These are phyloP conservation scores for Odocoileus hemionus DNA, from an alignment of 2,113 vertebrate genomes.

Conservation along the genomic window DNA sequence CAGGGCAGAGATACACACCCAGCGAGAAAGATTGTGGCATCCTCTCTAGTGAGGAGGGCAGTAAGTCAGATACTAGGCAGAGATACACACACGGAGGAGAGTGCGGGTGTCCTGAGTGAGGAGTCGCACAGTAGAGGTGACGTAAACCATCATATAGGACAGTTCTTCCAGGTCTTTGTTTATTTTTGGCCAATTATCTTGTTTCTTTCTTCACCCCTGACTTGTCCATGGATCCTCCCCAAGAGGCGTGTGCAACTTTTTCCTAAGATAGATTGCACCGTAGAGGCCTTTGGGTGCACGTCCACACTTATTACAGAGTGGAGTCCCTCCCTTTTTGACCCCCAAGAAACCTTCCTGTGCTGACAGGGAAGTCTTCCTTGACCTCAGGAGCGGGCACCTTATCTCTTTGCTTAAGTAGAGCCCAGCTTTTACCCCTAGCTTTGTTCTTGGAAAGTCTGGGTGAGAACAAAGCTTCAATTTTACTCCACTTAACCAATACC, in stretches of 20 bases:
- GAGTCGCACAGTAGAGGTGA: rapidly evolving
- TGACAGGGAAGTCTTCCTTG: background rate
- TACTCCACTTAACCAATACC: background rate
- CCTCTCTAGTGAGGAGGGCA: background rate
- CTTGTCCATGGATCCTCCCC: background rate
- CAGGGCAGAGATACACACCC: background rate
- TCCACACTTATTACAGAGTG: background rate
- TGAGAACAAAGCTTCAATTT: background rate
- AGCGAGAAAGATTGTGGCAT: background rate
- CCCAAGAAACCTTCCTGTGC: background rate
- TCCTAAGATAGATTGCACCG: background rate
- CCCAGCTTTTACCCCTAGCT: background rate
- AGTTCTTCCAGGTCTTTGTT: background rate
- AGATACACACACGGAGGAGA: background rate
- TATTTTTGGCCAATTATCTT: background rate
- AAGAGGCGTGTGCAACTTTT: background rate
- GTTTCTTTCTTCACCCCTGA: background rate
- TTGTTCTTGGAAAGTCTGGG: background rate
- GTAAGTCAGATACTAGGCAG: background rate
- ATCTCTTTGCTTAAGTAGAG: background rate
- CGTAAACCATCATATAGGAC: background rate
- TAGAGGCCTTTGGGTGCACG: background rate
- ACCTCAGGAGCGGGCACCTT: background rate
- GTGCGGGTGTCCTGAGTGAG: background rate
- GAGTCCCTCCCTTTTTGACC: background rate